These are phyloP conservation scores for Leptodactylus fallax DNA, from an alignment of 2,797 vertebrate species.

Conservation along the genomic window DNA sequence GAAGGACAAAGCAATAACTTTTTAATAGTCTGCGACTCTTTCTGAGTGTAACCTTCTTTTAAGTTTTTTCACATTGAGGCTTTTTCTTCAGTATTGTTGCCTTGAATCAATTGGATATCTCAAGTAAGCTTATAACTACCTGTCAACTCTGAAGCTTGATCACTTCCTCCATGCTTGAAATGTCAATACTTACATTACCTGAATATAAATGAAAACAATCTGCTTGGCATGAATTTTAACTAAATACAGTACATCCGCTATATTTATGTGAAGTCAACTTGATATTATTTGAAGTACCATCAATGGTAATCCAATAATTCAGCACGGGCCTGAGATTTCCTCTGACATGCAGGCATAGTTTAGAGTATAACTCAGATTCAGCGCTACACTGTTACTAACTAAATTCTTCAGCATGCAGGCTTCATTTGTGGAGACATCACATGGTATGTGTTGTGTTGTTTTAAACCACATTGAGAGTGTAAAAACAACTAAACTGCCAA, in stretches of 20 bases:
- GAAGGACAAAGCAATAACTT: constrained; percentile 53
- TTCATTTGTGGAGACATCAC: background rate
- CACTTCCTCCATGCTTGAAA: constrained; percentile 62
- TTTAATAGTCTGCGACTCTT: constrained; percentile 36
- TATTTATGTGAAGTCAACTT: constrained; percentile 49
- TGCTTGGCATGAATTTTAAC: constrained; percentile 62
- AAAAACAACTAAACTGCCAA: background rate
- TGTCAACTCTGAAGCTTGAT: constrained; percentile 62
- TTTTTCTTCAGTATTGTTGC: constrained; percentile 54
- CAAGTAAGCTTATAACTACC: constrained; percentile 64
- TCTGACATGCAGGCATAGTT: background rate
- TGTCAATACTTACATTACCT: constrained; percentile 63
- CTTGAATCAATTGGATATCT: constrained; percentile 60
- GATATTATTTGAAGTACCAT: constrained; percentile 53
- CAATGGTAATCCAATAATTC: constrained; percentile 47
- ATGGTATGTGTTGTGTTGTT: background rate
- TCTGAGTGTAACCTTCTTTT: constrained; percentile 58
- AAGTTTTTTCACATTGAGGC: constrained; percentile 55
- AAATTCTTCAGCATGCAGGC: background rate
- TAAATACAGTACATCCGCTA: constrained; percentile 54
- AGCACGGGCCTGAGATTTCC: background rate
- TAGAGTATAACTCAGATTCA: constrained; percentile 8
- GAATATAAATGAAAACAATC: constrained; percentile 63
- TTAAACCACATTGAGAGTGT: background rate
- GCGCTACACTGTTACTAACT: background rate